phyloP scores from a whole-genome alignment of 1,140 invertebrate species.

The Drosophila parabipectinata region DNA sequence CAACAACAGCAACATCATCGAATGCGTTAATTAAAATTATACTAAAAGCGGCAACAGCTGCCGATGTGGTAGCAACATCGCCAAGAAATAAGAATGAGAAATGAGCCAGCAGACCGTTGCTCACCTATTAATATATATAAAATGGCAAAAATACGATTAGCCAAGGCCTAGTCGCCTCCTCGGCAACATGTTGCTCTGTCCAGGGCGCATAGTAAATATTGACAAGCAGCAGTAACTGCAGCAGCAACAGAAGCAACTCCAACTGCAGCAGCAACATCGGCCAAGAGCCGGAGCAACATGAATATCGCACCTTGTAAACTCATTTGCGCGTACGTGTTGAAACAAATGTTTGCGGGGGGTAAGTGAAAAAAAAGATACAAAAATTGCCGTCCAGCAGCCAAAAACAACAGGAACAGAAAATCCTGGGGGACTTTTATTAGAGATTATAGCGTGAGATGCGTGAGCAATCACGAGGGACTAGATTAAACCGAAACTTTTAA shows the following conservation, averaged over 20 bases:
- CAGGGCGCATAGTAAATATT: conserved; percentile 74
- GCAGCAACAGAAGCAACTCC: conserved; percentile 50
- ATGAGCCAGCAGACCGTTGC: conserved; percentile 46
- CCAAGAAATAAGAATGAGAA: conserved; percentile 31
- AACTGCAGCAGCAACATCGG: conserved; percentile 57
- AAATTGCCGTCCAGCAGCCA: conserved; percentile 31
- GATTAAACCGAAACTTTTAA: too few relatives aligned
- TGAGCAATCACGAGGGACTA: conserved; percentile 18
- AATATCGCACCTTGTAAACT: conserved; percentile 84
- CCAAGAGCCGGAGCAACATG: conserved; percentile 65
- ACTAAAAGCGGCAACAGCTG: conserved; percentile 47
- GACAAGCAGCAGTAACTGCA: conserved; percentile 56
- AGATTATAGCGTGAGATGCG: conserved; percentile 28
- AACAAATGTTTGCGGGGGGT: conserved; percentile 84
- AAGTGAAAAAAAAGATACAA: conserved; percentile 40
- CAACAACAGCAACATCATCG: conserved; percentile 58
- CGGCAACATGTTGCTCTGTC: conserved; percentile 73
- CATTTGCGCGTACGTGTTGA: conserved; percentile 84
- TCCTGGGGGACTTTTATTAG: conserved; percentile 10
- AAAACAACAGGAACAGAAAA: conserved; percentile 46
- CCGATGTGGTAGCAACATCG: conserved; percentile 24
- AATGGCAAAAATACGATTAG: conserved; percentile 78
- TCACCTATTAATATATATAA: conserved; percentile 78
- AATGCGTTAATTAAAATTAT: conserved; percentile 80
- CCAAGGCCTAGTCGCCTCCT: conserved; percentile 29